These are phyloP conservation scores for Manduca sexta DNA, from an alignment of 1,140 invertebrate species.

Conservation along the genomic window DNA sequence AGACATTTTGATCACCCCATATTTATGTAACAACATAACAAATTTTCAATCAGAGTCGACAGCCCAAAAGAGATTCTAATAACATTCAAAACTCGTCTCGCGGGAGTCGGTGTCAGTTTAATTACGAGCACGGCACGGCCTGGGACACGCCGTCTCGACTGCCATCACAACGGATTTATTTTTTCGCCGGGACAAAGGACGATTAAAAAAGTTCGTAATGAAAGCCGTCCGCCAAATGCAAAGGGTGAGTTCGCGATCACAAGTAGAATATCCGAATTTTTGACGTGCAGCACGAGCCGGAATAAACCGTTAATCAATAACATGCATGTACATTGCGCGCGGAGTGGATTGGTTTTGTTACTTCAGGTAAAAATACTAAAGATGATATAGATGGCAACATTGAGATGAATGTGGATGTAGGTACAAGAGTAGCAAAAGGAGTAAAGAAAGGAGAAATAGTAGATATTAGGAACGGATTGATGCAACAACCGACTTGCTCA, in stretches of 20 bases:
- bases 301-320: background rate
- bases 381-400: too few species aligned
- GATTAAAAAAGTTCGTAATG: constrained; percentile 72
- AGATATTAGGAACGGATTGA: too few species aligned
- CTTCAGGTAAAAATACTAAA: too few species aligned
- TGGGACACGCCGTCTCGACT: constrained; percentile 43
- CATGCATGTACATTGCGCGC: background rate
- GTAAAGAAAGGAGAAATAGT: too few species aligned
- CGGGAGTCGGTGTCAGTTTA: constrained; percentile 64
- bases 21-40: constrained; percentile 28
- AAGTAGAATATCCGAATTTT: constrained; percentile 9
- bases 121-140: constrained; percentile 43
- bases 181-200: constrained; percentile 65
- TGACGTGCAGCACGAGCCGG: background rate
- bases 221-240: constrained; percentile 53
- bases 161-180: constrained; percentile 63
- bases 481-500: too few species aligned
- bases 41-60: constrained; percentile 62
- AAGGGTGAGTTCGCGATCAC: constrained; percentile 40
- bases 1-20: constrained; percentile 6
- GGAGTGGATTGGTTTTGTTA: too few species aligned
- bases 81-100: constrained; percentile 70
- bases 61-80: constrained; percentile 68
- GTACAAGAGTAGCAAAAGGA: too few species aligned
- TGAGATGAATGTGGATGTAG: too few species aligned